Conservation (phyloP, 35 echinoderm and acorn worm species). For the Diadema setosum region DNA sequence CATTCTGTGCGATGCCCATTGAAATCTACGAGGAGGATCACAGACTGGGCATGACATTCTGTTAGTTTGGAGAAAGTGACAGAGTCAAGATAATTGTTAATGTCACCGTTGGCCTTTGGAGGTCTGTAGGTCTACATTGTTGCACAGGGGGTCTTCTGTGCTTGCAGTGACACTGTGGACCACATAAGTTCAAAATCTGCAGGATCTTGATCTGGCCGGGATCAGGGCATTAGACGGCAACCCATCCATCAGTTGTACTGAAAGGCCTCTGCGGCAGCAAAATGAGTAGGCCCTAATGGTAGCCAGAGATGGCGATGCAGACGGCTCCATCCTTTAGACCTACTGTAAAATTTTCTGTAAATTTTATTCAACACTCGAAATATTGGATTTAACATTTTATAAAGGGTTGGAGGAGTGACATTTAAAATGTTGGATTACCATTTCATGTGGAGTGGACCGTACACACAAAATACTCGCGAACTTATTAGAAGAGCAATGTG, state of each 20-base stretch:
- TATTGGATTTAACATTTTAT: no score
- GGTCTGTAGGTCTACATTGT: constrained; percentile 61
- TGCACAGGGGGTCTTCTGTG: constrained; percentile 38
- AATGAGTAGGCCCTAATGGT: no score
- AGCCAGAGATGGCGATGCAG: constrained; percentile 55
- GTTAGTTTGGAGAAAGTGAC: constrained; percentile 16
- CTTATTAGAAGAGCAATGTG: no score
- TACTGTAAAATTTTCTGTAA: no score
- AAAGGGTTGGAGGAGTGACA: no score
- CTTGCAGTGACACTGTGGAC: constrained; percentile 18
- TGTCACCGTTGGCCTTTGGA: constrained; percentile 48
- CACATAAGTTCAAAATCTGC: constrained; percentile 33
- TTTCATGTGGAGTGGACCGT: no score
- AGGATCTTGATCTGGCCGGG: background rate
- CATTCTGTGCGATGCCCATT: constrained; percentile 66
- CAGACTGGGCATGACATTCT: constrained; percentile 38
- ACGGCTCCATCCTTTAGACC: constrained; percentile 58
- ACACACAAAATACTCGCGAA: no score
- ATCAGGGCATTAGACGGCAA: constrained; percentile 53
- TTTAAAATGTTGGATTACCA: no score
- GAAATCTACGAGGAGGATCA: constrained; percentile 55
- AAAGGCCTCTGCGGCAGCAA: constrained; percentile 52
- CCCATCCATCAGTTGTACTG: constrained; percentile 17
- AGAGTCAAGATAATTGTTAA: constrained; percentile 53
- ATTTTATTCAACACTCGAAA: no score